Conservation (phyloP, 2,888 invertebrate species). For the Xestia xanthographa region DNA sequence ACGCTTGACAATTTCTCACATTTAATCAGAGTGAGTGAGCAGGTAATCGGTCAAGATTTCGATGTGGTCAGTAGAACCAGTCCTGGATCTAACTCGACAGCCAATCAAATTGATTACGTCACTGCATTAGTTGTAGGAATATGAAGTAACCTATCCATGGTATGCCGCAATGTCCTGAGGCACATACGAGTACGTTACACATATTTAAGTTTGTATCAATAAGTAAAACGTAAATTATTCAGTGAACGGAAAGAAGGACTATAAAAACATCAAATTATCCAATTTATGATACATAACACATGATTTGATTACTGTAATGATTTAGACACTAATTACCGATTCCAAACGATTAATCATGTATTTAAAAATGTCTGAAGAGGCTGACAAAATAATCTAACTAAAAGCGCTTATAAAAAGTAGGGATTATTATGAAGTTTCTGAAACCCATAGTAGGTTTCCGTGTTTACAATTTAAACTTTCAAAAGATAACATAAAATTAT, state of each 20-base stretch:
- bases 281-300: not conserved
- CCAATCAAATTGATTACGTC: constrained; percentile 74
- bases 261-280: constrained; percentile 6
- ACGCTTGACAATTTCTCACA: constrained; percentile 66
- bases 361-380: not conserved
- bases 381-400: not conserved
- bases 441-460: not conserved
- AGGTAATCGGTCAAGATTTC: constrained; percentile 73
- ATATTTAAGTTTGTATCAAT: constrained; percentile 37
- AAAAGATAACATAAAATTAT: not conserved
- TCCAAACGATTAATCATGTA: not conserved
- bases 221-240: constrained; percentile 21
- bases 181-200: constrained; percentile 26
- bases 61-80: constrained; percentile 70
- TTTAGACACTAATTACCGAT: not conserved
- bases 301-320: not conserved
- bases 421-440: not conserved
- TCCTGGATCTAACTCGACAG: constrained; percentile 70
- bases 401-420: not conserved
- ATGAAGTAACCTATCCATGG: constrained; percentile 71
- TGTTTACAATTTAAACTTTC: not conserved
- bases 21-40: constrained; percentile 61
- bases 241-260: constrained; percentile 16
- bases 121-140: constrained; percentile 71
- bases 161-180: constrained; percentile 65